Percentiles rank a stretch among this genome's conserved stretches.
phyloP scores from a whole-genome alignment of 2,113 vertebrate species.

The Notechis scutatus region DNA sequence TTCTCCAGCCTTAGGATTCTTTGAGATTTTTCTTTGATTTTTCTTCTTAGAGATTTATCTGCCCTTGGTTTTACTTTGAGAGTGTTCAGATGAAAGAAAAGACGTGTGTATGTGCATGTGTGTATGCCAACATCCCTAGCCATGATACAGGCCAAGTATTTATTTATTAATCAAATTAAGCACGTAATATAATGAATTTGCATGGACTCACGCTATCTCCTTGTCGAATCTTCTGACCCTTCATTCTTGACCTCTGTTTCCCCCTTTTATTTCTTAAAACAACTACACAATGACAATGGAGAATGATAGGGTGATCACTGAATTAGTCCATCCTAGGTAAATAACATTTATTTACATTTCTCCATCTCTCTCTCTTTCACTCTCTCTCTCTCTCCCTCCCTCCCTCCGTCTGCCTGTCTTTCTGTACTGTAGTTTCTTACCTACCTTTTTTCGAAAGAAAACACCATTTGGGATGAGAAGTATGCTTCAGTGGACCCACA shows the following conservation, averaged over 20 bases:
- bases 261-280: not conserved
- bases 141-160: not conserved
- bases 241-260: not conserved
- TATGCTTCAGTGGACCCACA: slow-evolving; percentile 77
- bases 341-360: not conserved
- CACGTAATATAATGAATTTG: not conserved
- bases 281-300: not conserved
- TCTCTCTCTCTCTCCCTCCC: not conserved
- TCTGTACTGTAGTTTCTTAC: slow-evolving; percentile 81
- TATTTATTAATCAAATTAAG: not conserved
- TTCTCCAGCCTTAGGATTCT: too few species aligned
- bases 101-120: not conserved
- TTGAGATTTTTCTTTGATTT: too few species aligned
- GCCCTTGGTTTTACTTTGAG: not conserved
- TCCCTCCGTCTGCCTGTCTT: not conserved
- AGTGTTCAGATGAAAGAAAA: not conserved
- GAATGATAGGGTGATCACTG: not conserved
- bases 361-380: slow-evolving; percentile 4
- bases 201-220: not conserved
- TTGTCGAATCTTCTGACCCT: not conserved
- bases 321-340: not conserved
- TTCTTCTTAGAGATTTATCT: not conserved
- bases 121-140: not conserved
- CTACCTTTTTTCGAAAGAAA: slow-evolving; percentile 96
- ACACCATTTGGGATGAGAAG: slow-evolving; percentile 92